Evolutionary conservation across 2,113 vertebrate species (phyloP).

Genomic region (Chionodraco myersi): DNA sequence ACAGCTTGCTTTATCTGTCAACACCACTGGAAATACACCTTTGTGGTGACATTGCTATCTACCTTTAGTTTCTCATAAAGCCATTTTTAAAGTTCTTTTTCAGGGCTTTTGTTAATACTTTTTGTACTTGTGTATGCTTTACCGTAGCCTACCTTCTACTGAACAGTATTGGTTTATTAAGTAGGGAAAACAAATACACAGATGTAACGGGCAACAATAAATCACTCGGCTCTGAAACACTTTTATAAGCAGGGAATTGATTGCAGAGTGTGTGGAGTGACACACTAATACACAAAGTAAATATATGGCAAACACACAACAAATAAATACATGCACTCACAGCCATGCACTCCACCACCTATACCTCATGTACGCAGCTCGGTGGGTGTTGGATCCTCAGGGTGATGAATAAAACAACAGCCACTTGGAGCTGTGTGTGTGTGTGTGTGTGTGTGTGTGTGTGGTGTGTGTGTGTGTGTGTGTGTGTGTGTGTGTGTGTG

Average conservation of each 20-base stretch:
- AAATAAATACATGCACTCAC: slow-evolving; percentile 21
- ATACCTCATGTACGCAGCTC: slow-evolving; percentile 34
- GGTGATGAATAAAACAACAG: slow-evolving; percentile 86
- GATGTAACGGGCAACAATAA: neutral
- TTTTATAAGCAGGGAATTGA: neutral
- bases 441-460: neutral
- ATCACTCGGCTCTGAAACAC: neutral
- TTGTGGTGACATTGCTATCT: neutral
- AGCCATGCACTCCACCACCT: slow-evolving; percentile 27
- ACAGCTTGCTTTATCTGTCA: neutral
- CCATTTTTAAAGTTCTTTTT: neutral
- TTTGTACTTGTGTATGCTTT: neutral
- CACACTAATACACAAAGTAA: neutral
- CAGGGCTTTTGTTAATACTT: neutral
- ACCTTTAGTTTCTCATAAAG: neutral
- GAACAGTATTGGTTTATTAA: neutral
- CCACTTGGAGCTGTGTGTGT: slow-evolving; percentile 45
- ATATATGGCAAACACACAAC: neutral
- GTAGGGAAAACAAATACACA: neutral
- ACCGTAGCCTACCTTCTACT: neutral
- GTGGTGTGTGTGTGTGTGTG: neutral
- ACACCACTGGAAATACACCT: neutral
- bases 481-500: neutral
- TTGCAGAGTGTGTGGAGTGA: slow-evolving; percentile 10
- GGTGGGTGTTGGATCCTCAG: slow-evolving; percentile 64